These are phyloP conservation scores for Drosophila heteroneura DNA, from an alignment of 2,888 invertebrate genomes.

Conservation along the genomic window DNA sequence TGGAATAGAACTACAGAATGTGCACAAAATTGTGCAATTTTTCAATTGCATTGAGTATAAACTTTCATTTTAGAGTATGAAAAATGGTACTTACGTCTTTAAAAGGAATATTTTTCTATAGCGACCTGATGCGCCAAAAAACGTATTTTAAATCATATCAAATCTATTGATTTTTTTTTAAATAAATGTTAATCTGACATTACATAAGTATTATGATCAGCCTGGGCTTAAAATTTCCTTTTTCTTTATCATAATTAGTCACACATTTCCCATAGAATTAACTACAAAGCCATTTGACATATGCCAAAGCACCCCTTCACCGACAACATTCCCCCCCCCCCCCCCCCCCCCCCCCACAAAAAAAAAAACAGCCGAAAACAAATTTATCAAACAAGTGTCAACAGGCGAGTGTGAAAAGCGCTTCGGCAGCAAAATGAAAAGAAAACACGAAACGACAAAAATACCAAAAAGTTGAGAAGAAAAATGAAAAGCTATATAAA, in stretches of 20 bases:
- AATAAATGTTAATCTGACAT: not conserved
- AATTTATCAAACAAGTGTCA: constrained; percentile 73
- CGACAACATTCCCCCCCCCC: not conserved
- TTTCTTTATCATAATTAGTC: constrained; percentile 37
- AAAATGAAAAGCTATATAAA: constrained; percentile 37
- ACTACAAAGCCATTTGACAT: constrained; percentile 49
- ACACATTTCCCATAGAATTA: constrained; percentile 27
- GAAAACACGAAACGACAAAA: constrained; percentile 8
- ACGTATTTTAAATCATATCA: not conserved
- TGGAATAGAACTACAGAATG: not conserved
- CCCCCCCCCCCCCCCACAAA: no score
- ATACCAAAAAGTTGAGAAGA: constrained; percentile 23
- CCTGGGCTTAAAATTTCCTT: not conserved
- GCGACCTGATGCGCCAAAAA: not conserved
- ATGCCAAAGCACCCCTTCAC: constrained; percentile 22
- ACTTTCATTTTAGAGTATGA: not conserved
- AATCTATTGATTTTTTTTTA: no score
- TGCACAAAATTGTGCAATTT: not conserved
- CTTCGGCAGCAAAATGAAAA: constrained; percentile 32
- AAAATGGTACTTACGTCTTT: not conserved
- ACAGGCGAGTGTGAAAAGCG: constrained; percentile 65
- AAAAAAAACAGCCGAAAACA: constrained; percentile 20
- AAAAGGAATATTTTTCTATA: not conserved
- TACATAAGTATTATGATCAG: not conserved
- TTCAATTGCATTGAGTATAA: no score